These are phyloP conservation scores for Willowsia nigromaculata DNA, from an alignment of 2,888 invertebrate genomes.

Conservation along the genomic window DNA sequence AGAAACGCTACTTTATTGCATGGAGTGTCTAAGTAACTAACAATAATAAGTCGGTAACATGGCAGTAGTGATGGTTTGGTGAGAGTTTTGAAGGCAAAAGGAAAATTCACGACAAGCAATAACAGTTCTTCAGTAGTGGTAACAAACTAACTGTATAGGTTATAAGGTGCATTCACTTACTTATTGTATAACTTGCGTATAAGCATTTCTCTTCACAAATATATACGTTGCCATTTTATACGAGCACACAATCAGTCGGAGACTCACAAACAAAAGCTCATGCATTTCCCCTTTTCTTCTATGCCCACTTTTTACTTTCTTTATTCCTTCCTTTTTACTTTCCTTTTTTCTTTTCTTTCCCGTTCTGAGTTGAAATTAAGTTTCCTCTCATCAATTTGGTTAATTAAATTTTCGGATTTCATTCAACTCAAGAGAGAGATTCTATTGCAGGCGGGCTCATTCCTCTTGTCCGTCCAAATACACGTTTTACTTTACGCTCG, in stretches of 20 bases:
- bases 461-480: slow-evolving; percentile 30
- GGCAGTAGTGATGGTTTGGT: background rate
- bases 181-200: no score
- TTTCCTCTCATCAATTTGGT: slow-evolving; percentile 74
- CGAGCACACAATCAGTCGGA: background rate
- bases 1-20: background rate
- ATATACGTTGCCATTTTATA: background rate
- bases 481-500: background rate
- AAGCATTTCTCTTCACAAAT: no score
- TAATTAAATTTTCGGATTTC: slow-evolving; percentile 75
- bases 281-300: slow-evolving; percentile 34
- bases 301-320: slow-evolving; percentile 40
- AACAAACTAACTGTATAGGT: background rate
- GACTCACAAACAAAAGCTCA: slow-evolving; percentile 32
- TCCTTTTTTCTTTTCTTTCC: slow-evolving; percentile 42
- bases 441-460: slow-evolving; percentile 5
- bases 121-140: slow-evolving; percentile 37
- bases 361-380: slow-evolving; percentile 63
- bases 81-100: background rate
- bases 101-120: slow-evolving; percentile 53
- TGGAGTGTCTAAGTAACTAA: background rate
- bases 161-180: background rate
- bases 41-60: background rate
- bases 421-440: slow-evolving; percentile 63
- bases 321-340: slow-evolving; percentile 2